Conservation (phyloP, 1,140 invertebrate genomes). For the Gryon sp. region DNA sequence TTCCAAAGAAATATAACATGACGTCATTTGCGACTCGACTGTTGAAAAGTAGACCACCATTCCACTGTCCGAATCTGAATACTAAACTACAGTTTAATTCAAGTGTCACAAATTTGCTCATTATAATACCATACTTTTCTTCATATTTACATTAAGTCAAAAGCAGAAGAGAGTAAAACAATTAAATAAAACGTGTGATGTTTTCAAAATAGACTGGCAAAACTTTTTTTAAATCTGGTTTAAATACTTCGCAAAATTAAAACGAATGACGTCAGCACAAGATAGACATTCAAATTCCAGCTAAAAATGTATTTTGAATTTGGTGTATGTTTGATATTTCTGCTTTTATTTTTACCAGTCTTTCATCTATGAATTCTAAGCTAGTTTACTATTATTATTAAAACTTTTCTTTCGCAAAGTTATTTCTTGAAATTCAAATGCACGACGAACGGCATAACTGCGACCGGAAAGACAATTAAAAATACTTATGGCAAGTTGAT, state of each 20-base stretch:
- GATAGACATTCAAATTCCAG: slow-evolving; percentile 4
- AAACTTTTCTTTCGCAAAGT: no score
- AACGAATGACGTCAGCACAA: neutral
- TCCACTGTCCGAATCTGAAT: slow-evolving; percentile 21
- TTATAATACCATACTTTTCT: slow-evolving; percentile 35
- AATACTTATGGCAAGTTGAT: slow-evolving; percentile 9
- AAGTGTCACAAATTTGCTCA: slow-evolving; percentile 28
- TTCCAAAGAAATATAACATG: slow-evolving; percentile 16
- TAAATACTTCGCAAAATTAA: neutral
- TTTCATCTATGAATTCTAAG: no score
- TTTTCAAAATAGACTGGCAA: neutral
- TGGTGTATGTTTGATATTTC: no score
- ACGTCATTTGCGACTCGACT: slow-evolving; percentile 23
- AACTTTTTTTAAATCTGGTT: neutral
- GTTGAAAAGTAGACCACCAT: slow-evolving; percentile 26
- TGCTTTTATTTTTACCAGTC: neutral
- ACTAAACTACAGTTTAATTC: slow-evolving; percentile 40
- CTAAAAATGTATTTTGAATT: no score
- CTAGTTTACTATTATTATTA: no score
- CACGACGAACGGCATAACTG: no score
- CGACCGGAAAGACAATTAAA: slow-evolving; percentile 3
- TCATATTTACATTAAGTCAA: no score
- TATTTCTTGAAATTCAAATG: no score
- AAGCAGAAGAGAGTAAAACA: no score
- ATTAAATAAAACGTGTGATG: no score